Conservation (phyloP, 2,888 invertebrate species). For the Athetis lepigone region DNA sequence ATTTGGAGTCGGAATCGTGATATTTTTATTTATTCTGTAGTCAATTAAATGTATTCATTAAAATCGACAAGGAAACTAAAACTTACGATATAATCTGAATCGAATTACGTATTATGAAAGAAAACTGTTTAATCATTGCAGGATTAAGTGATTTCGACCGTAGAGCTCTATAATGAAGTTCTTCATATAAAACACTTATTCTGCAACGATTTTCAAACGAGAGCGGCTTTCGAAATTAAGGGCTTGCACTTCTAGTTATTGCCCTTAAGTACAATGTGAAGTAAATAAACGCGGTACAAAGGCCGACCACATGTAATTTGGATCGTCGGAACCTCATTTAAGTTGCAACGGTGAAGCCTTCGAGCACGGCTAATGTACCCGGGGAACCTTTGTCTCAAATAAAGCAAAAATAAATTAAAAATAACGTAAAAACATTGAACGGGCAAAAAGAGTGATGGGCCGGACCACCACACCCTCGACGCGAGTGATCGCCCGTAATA, state of each 20-base stretch:
- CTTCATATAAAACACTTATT: conserved; percentile 76
- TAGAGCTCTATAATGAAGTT: conserved; percentile 68
- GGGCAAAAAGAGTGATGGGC: conserved; percentile 85
- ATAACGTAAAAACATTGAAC: conserved; percentile 86
- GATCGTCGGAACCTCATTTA: conserved; percentile 88
- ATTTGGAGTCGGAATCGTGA: conserved; percentile 51
- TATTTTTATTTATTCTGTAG: conserved; percentile 39
- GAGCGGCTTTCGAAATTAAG: conserved; percentile 84
- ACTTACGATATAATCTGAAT: background rate
- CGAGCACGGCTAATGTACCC: conserved; percentile 83
- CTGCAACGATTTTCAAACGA: conserved; percentile 75
- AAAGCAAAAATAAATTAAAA: conserved; percentile 87
- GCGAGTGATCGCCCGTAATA: conserved; percentile 82
- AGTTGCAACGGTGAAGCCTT: conserved; percentile 79
- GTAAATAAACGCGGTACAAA: conserved; percentile 87
- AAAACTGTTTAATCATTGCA: conserved; percentile 3
- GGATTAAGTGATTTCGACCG: conserved; percentile 68
- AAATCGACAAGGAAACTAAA: background rate
- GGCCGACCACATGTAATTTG: conserved; percentile 86
- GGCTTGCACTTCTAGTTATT: conserved; percentile 85
- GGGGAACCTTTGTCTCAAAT: conserved; percentile 84
- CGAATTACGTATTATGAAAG: background rate
- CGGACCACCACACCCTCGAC: conserved; percentile 82
- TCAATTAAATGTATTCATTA: conserved; percentile 33
- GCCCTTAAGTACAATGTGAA: conserved; percentile 90